A percentile compares a stretch with the other conserved stretches of the same genome.
Evolutionary conservation across 2,113 vertebrate genomes (phyloP).

Genomic region (Rhodinocichla rosea): DNA sequence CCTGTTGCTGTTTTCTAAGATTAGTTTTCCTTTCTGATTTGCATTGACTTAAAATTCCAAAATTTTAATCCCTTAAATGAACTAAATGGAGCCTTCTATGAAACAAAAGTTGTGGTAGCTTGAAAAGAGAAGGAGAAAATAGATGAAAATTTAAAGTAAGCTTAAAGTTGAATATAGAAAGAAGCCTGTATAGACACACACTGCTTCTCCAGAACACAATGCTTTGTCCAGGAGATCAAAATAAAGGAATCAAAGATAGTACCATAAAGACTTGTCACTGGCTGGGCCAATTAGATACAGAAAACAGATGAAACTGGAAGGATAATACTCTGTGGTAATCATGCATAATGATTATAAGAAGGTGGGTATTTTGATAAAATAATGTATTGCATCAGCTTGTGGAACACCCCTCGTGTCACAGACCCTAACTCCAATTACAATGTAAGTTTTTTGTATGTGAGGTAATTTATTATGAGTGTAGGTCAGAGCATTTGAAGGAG

Average conservation of each 20-base stretch:
- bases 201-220: neutral
- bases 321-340: neutral
- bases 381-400: neutral
- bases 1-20: neutral
- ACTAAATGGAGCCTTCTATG: neutral
- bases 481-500: neutral
- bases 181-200: neutral
- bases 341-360: neutral
- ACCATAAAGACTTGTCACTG: neutral
- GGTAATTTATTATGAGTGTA: neutral
- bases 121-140: neutral
- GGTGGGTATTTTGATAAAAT: neutral
- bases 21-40: neutral
- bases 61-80: neutral
- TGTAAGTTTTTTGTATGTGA: neutral
- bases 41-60: neutral
- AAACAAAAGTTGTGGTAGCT: neutral
- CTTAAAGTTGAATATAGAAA: neutral
- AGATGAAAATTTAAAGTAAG: neutral
- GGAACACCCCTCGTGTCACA: neutral
- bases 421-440: neutral
- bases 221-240: neutral
- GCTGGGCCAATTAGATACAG: neutral
- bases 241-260: neutral
- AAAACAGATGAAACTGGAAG: neutral